Evolutionary conservation across 2,888 invertebrate genomes (phyloP).

Genomic region (Acronicta psi): DNA sequence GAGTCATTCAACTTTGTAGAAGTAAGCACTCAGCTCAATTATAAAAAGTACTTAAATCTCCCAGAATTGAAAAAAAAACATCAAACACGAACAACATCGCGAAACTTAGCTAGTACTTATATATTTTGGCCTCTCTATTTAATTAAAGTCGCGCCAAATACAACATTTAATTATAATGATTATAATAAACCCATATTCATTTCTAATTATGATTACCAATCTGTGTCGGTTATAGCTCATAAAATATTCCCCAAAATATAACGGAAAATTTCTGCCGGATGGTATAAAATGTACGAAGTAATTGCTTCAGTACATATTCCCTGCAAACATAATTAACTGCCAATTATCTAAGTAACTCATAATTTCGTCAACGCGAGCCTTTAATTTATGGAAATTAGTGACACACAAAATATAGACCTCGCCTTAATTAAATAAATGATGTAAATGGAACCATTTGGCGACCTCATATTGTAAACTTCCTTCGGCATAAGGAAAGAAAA

Average conservation of each 20-base stretch:
- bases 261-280: not conserved
- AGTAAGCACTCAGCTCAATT: too few relatives aligned
- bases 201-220: not conserved
- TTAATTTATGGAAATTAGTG: slow-evolving; percentile 41
- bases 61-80: too few relatives aligned
- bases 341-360: slow-evolving; percentile 18
- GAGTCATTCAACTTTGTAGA: too few relatives aligned
- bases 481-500: too few relatives aligned
- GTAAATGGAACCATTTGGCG: slow-evolving; percentile 37
- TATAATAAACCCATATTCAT: not conserved
- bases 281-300: not conserved
- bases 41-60: too few relatives aligned
- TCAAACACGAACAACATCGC: not conserved
- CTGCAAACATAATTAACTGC: not conserved
- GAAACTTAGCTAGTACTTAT: not conserved
- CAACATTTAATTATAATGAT: not conserved
- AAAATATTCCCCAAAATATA: not conserved
- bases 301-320: not conserved
- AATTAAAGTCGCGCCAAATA: not conserved
- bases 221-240: not conserved
- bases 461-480: too few relatives aligned
- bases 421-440: slow-evolving; percentile 47
- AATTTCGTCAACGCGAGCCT: slow-evolving; percentile 29
- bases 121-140: not conserved
- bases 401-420: slow-evolving; percentile 33